Evolutionary conservation across 2,888 invertebrate species (phyloP), one percentile per base, ranked within the genome.

Genomic region (Beris chalybata): DNA sequence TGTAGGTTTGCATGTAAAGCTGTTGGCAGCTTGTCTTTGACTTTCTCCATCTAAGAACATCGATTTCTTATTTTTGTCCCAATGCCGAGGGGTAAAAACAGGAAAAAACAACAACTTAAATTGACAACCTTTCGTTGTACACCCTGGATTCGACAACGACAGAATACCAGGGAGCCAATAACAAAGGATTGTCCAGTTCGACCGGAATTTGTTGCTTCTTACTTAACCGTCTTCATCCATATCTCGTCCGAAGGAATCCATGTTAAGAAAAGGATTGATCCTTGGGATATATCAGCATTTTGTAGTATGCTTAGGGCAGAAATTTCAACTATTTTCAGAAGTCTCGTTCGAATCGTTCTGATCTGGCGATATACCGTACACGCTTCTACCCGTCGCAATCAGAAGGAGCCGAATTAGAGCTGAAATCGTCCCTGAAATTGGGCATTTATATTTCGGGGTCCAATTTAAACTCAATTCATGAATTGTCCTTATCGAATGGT

Each of bases 381-480:
- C 38, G 38, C 9, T 38, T 38, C 38, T 5, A 7, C 38, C 50
- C 50, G 13, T 50, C 15, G 50, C 7, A 61, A 61, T 61, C 61
- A 61, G 50, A 52, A 15, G 50, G 12, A 52, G 47, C 48, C 61
- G 61, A 66, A 61, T 55, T 54, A 63, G 50, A 59, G 50, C 58
- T 44, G 65, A 68, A 68, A 68, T 68, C 52, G 65, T 59, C 68
- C 68, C 61, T 48, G 38, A 68, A 68, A 68, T 68, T 68, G 68
- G 58, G 58, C 68, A 68, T 65, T 68, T 68, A 68, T 61, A 43
- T 65, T 54, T 65, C 45, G 50, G 59, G 52, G 52, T 56, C 48
- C 68, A 68, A 68, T 68, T 68, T 68, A 65, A 68, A 68, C 65
- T 65, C 68, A 65, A 68, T 68, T 68, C 68, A 68, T 67, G 68